Percentiles rank a stretch among this genome's conserved stretches.
Evolutionary conservation across 2,113 vertebrate species (phyloP).

Genomic region (Glaucidium brasilianum): DNA sequence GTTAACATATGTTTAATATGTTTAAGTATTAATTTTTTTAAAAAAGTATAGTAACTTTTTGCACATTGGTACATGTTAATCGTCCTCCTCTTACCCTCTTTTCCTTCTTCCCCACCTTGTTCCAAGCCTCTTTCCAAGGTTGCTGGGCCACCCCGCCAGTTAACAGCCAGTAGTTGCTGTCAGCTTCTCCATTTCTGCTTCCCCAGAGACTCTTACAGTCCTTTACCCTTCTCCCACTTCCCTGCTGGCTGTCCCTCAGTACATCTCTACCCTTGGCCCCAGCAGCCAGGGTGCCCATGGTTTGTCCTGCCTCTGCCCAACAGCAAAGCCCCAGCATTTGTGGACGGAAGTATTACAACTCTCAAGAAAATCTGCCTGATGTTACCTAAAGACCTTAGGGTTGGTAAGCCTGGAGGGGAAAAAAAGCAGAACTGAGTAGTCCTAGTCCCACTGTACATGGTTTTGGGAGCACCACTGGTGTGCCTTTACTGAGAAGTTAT

Average conservation of each 20-base stretch:
- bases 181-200: not conserved
- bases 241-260: not conserved
- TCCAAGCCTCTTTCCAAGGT: not conserved
- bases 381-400: not conserved
- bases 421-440: not conserved
- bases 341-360: too few relatives aligned
- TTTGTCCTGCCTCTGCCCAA: not conserved
- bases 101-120: not conserved
- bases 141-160: not conserved
- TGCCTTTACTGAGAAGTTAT: not conserved
- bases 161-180: not conserved
- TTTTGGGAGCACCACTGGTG: not conserved
- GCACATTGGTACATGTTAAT: not conserved
- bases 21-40: not conserved
- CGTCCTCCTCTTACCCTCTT: not conserved
- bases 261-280: not conserved
- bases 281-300: rapidly evolving
- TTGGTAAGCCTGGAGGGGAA: not conserved
- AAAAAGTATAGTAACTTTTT: not conserved
- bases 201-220: not conserved
- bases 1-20: not conserved
- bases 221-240: not conserved
- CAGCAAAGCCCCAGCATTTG: not conserved
- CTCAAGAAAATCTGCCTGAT: not conserved
- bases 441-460: not conserved